Percentiles rank a stretch among this genome's conserved stretches.
Evolutionary conservation across 2,797 vertebrate genomes (phyloP).

Genomic region (Anguilla megastoma): DNA sequence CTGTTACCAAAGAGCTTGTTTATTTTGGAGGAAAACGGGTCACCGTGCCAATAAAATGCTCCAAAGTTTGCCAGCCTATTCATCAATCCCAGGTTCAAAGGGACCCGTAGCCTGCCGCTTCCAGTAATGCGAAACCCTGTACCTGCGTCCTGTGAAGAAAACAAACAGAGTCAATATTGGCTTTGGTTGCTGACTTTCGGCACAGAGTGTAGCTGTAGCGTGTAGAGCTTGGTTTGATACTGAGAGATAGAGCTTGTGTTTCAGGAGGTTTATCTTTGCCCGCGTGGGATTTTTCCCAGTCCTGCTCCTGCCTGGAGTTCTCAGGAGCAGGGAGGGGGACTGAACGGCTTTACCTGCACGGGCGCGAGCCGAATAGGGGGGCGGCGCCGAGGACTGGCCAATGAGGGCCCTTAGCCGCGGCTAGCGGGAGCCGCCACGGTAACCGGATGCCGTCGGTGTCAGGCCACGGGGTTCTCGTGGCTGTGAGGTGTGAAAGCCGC

Average conservation of each 20-base stretch:
- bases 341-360: not conserved
- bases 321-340: not conserved
- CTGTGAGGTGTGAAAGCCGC: not conserved
- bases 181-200: not conserved
- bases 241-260: not conserved
- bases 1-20: not conserved
- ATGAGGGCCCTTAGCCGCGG: not conserved
- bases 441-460: not conserved
- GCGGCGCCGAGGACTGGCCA: not conserved
- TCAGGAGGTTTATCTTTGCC: not conserved
- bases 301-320: not conserved
- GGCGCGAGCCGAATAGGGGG: not conserved
- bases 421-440: not conserved
- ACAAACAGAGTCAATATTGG: not conserved
- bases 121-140: not conserved
- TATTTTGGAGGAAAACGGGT: slow-evolving; percentile 13
- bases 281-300: slow-evolving; percentile 2
- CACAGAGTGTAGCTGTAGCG: not conserved
- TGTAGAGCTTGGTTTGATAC: not conserved
- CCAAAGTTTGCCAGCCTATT: not conserved
- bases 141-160: not conserved
- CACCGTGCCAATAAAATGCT: slow-evolving; percentile 12
- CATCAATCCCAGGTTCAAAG: not conserved
- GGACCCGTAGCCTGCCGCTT: not conserved
- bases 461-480: not conserved